Conservation (phyloP, 2,888 invertebrate species). For the Drosophila ustulata region DNA sequence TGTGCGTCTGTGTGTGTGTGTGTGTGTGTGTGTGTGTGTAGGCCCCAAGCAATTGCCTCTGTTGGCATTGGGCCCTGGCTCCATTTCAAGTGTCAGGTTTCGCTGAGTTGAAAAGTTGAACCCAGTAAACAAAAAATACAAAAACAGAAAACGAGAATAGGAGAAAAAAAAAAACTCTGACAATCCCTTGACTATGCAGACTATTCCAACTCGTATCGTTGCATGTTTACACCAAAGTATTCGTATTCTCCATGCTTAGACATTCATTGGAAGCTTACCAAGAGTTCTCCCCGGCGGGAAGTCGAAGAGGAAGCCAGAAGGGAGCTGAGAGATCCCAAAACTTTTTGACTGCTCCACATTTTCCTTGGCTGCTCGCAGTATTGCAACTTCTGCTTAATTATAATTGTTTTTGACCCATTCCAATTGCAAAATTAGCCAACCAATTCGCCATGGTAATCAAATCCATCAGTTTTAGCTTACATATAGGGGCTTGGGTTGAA, state of each 20-base stretch:
- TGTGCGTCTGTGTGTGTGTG: constrained; percentile 8
- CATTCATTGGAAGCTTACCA: constrained; percentile 23
- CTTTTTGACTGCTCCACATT: constrained; percentile 23
- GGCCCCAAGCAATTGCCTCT: constrained; percentile 56
- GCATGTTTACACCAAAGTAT: constrained; percentile 22
- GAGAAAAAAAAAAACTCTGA: constrained; percentile 36
- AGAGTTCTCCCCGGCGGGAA: not conserved
- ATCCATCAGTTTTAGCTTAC: not conserved
- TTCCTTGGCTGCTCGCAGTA: constrained; percentile 3
- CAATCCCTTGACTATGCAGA: constrained; percentile 18
- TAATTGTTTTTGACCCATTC: constrained; percentile 22
- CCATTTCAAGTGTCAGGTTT: constrained; percentile 64
- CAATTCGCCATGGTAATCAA: constrained; percentile 2
- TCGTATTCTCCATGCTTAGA: constrained; percentile 15
- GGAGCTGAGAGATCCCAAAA: constrained; percentile 6
- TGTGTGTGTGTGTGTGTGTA: constrained; percentile 17
- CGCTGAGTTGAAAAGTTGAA: constrained; percentile 51
- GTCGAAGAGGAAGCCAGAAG: not conserved
- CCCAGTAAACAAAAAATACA: constrained; percentile 17
- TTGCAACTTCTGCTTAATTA: constrained; percentile 25
- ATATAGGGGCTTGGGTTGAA: not conserved
- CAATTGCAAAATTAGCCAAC: not conserved
- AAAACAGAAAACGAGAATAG: constrained; percentile 4
- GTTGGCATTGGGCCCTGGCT: constrained; percentile 63
- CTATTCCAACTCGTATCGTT: constrained; percentile 23